Evolutionary conservation across 2,797 vertebrate genomes (phyloP).

Genomic region (Bufotes viridis): DNA sequence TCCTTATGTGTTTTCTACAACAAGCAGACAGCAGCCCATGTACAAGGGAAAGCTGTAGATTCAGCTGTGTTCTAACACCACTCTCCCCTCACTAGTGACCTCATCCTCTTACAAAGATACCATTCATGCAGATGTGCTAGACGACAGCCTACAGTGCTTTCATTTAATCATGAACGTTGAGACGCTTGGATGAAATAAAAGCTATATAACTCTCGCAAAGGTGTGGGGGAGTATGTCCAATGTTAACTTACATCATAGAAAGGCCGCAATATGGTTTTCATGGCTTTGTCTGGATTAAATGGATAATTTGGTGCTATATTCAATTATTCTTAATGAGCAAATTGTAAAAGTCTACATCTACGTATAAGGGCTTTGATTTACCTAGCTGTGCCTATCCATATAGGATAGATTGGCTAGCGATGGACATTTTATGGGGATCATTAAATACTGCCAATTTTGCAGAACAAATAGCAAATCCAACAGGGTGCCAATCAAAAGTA

Average conservation of each 20-base stretch:
- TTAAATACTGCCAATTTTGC: not conserved
- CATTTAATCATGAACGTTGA: constrained; percentile 87
- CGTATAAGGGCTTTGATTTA: no score
- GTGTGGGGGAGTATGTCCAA: constrained; percentile 54
- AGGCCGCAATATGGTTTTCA: constrained; percentile 23
- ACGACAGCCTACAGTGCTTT: constrained; percentile 87
- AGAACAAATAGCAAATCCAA: not conserved
- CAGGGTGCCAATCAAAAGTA: not conserved
- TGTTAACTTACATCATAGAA: constrained; percentile 42
- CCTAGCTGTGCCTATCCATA: not conserved
- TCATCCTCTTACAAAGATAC: constrained; percentile 94
- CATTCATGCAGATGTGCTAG: constrained; percentile 91
- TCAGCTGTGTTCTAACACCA: constrained; percentile 96
- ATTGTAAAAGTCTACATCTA: not conserved
- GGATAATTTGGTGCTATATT: not conserved
- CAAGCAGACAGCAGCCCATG: constrained; percentile 56
- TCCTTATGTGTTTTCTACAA: constrained; percentile 52
- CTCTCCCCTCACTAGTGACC: constrained; percentile 90
- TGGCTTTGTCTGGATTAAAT: not conserved
- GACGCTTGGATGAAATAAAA: constrained; percentile 77
- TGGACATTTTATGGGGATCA: not conserved
- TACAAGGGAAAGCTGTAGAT: constrained; percentile 71
- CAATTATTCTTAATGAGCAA: not conserved
- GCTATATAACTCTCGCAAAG: constrained; percentile 68
- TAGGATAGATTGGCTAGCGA: not conserved